A percentile compares a stretch with the other conserved stretches of the same genome.
These are phyloP conservation scores for Hipposideros larvatus DNA, from an alignment of 2,797 vertebrate genomes.

Conservation along the genomic window DNA sequence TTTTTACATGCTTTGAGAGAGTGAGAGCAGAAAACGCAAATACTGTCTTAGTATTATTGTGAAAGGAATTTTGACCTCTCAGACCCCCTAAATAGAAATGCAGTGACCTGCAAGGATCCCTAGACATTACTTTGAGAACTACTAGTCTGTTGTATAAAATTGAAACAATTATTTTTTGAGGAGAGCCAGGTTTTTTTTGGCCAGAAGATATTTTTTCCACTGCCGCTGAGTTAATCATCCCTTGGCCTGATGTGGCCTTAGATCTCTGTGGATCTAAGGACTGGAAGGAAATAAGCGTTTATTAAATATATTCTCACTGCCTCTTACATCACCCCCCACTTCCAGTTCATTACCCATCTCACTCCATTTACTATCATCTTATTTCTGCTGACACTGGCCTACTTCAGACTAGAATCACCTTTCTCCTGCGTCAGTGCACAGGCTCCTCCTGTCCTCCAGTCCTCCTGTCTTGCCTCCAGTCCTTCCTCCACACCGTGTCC, in stretches of 20 bases:
- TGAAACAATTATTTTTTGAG: background rate
- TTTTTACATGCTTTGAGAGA: background rate
- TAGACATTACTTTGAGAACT: conserved; percentile 4
- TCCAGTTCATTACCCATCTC: background rate
- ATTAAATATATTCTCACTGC: background rate
- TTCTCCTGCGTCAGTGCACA: background rate
- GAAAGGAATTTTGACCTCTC: conserved; percentile 14
- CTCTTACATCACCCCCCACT: background rate
- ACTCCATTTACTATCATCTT: background rate
- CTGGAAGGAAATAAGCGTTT: background rate
- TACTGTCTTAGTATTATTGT: background rate
- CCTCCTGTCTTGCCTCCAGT: background rate
- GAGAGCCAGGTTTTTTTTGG: background rate
- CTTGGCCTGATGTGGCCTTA: background rate
- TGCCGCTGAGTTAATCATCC: background rate
- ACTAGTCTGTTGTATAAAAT: background rate
- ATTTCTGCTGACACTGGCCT: background rate
- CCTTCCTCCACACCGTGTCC: background rate
- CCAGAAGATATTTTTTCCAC: conserved; percentile 31
- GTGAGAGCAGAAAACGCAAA: background rate
- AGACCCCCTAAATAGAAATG: background rate
- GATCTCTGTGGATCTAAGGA: background rate
- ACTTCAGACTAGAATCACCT: background rate
- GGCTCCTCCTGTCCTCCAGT: background rate
- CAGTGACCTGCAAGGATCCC: background rate